Conservation (phyloP, 2,888 invertebrate species). For the Leptinotarsa juncta region DNA sequence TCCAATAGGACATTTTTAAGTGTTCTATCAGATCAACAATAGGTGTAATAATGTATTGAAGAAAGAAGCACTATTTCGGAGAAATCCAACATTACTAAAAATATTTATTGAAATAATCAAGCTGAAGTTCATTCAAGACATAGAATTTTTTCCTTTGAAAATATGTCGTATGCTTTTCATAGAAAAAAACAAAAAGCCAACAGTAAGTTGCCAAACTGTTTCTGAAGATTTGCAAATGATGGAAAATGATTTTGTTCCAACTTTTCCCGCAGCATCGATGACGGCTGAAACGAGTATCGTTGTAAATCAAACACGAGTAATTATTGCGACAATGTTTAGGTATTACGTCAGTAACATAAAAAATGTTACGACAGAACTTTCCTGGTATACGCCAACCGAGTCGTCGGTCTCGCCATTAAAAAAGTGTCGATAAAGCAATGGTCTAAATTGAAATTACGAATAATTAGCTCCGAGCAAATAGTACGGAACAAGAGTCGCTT, state of each 20-base stretch:
- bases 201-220: no score
- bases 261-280: slow-evolving; percentile 27
- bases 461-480: slow-evolving; percentile 31
- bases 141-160: no score
- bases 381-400: slow-evolving; percentile 37
- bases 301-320: slow-evolving; percentile 44
- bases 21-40: no score
- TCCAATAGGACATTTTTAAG: no score
- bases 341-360: slow-evolving; percentile 54
- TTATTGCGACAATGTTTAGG: slow-evolving; percentile 52
- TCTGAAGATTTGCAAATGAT: no score
- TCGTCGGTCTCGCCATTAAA: slow-evolving; percentile 18
- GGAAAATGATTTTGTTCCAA: background rate
- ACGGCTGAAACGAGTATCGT: slow-evolving; percentile 35
- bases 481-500: slow-evolving; percentile 33
- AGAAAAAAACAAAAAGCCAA: no score
- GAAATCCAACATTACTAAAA: no score
- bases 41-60: no score
- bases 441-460: slow-evolving; percentile 35
- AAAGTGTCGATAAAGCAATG: slow-evolving; percentile 44
- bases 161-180: no score
- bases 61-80: no score
- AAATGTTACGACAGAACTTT: slow-evolving; percentile 46
- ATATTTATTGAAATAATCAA: no score
- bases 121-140: no score